Percentiles rank a stretch among this genome's conserved stretches.
phyloP scores from a whole-genome alignment of 2,113 vertebrate genomes.

The Nematolebias whitei region DNA sequence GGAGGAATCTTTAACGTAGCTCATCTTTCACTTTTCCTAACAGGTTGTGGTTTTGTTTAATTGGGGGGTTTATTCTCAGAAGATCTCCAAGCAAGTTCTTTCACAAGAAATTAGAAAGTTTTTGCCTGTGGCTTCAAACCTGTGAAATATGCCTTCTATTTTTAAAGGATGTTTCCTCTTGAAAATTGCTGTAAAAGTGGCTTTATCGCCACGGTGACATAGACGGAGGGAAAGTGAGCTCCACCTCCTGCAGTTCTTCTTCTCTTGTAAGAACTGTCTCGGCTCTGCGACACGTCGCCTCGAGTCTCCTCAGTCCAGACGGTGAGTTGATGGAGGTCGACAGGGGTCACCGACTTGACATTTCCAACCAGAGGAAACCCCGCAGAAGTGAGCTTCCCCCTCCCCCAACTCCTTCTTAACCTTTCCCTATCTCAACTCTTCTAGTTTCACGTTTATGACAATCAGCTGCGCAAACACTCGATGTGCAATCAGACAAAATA shows the following conservation, averaged over 20 bases:
- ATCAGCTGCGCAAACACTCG: background rate
- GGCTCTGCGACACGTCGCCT: background rate
- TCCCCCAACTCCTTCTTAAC: background rate
- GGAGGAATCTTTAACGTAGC: no score
- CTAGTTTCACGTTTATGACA: background rate
- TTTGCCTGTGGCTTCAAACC: background rate
- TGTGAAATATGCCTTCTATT: background rate
- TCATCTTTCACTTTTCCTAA: background rate
- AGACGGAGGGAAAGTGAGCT: background rate
- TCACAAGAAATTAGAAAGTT: background rate
- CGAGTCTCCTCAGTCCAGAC: background rate
- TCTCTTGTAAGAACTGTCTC: background rate
- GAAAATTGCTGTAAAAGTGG: no score
- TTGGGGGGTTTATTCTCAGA: no score
- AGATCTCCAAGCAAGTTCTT: background rate
- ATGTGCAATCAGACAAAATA: background rate
- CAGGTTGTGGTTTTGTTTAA: background rate
- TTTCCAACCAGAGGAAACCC: slow-evolving; percentile 7
- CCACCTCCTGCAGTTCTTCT: background rate
- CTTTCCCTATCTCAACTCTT: rapidly evolving
- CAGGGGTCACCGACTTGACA: slow-evolving; percentile 11
- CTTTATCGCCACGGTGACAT: no score
- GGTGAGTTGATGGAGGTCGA: slow-evolving; percentile 26
- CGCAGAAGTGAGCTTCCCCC: background rate
- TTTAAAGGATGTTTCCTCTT: background rate